Base-by-base conservation (phyloP, 2,888 invertebrate species). In the Nycteola revayana region DNA sequence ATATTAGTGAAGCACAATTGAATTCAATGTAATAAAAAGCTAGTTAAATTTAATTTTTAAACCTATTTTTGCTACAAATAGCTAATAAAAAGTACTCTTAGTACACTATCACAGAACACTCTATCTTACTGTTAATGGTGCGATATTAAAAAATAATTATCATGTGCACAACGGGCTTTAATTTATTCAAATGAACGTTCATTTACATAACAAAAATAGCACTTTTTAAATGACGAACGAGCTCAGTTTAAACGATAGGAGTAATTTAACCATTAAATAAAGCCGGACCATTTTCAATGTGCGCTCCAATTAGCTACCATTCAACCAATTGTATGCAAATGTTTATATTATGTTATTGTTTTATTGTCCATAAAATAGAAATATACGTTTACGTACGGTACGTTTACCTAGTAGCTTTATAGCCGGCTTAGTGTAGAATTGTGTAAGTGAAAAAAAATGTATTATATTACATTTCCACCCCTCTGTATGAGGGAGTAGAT, bases 141-240 rank as follows among this genome's bases (percentile, higher is more conserved):
- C 10, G 49, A 53, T 62, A 54, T 57, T 56, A 60, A 60, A 66
- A 59, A 60, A 60, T 57, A 53, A 59, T 64, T 54, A 52, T 49
- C 42, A 46, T 47, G 37, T 49, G 40, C 46, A 39, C 37, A 43
- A 37, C 37, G 42, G 48, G 37, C 42, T 45, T 47, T 39, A 46
- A 36, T 47, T 23, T 50, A 47, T 47, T 49, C 36, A 42, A 39
- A 35, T 32, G 30, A 34, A 30, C 28, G 32, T 51, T 26, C 36
- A 52, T 44, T 48, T 44, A 29, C 53, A 37, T 48, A 39, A 44
- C 37, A 34, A 43, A 52, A 39, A 25, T 39, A 18, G 21, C 25
- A 22, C 6, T 27, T 32, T 14, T 34, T 37, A 32, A 47, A 44
- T 52, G 26, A 52, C 38, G 14, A 26, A 43, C 30, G 30, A 36